These are phyloP conservation scores for Hirudo medicinalis DNA, from an alignment of 1,140 invertebrate genomes.

Conservation along the genomic window DNA sequence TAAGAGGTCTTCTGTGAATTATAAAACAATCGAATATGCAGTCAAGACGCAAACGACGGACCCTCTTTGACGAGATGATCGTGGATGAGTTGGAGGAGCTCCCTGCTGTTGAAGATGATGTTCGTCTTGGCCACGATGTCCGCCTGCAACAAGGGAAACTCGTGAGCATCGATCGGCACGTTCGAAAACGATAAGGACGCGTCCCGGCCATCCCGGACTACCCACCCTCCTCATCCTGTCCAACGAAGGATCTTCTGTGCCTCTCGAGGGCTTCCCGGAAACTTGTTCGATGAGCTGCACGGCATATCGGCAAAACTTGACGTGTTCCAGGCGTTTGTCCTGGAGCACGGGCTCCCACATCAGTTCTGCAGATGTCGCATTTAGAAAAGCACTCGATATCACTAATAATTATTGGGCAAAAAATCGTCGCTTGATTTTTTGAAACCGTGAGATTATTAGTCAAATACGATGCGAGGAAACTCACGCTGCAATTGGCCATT, in stretches of 20 bases:
- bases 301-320: slow-evolving; percentile 88
- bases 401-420: no score
- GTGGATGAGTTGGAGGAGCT: slow-evolving; percentile 78
- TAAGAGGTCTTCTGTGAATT: no score
- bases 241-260: slow-evolving; percentile 32
- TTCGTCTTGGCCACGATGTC: slow-evolving; percentile 88
- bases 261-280: slow-evolving; percentile 61
- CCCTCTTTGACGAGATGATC: slow-evolving; percentile 70
- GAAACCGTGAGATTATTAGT: no score
- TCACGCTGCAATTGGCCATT: slow-evolving; percentile 76
- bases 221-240: slow-evolving; percentile 37
- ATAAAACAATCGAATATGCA: no score
- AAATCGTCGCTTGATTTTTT: no score
- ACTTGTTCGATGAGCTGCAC: slow-evolving; percentile 76
- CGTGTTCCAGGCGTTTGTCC: slow-evolving; percentile 86
- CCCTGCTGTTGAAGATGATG: slow-evolving; percentile 81
- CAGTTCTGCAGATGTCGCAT: slow-evolving; percentile 48
- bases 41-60: slow-evolving; percentile 23
- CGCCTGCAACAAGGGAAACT: slow-evolving; percentile 46
- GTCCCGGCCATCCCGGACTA: background rate
- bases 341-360: slow-evolving; percentile 90
- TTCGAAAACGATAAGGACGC: no score
- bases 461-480: background rate
- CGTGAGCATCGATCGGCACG: no score
- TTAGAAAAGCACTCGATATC: background rate